Conservation (phyloP, 2,797 vertebrate genomes). For the Bradypodion pumilum region DNA sequence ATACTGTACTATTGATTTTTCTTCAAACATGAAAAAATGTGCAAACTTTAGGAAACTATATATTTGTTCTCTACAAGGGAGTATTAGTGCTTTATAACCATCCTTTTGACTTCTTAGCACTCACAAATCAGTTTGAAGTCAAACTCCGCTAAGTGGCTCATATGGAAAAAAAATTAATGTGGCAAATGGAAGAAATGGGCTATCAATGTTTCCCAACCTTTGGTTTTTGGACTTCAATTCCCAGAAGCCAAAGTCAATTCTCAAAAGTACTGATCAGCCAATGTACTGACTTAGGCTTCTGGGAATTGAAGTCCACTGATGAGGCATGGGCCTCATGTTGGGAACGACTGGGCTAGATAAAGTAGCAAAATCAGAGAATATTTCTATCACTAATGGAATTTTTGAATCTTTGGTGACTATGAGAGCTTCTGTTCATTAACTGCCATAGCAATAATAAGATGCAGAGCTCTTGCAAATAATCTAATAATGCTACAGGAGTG, state of each 20-base stretch:
- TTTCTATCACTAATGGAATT: conserved; percentile 22
- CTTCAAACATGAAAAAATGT: conserved; percentile 24
- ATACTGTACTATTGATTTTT: conserved; percentile 26
- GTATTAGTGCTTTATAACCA: conserved; percentile 17
- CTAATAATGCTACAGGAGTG: neutral
- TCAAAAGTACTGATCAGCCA: no score
- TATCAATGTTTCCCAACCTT: no score
- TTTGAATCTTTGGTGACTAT: conserved; percentile 14
- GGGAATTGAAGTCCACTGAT: no score
- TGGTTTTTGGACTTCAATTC: no score
- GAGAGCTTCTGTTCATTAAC: neutral
- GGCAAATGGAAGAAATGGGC: neutral
- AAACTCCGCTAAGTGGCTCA: conserved; percentile 8
- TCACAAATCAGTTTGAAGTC: neutral
- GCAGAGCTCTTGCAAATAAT: neutral
- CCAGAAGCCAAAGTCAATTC: no score
- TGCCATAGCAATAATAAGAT: neutral
- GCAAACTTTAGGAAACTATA: conserved; percentile 1
- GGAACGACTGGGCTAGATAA: neutral
- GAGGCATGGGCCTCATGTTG: no score
- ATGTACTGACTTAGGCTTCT: no score
- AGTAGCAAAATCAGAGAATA: conserved; percentile 4
- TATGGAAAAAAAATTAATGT: conserved; percentile 3
- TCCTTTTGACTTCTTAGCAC: conserved; percentile 13
- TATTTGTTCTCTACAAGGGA: conserved; percentile 1